These are phyloP conservation scores for Strigamia crassipes DNA, from an alignment of 2,888 invertebrate genomes.

Conservation along the genomic window DNA sequence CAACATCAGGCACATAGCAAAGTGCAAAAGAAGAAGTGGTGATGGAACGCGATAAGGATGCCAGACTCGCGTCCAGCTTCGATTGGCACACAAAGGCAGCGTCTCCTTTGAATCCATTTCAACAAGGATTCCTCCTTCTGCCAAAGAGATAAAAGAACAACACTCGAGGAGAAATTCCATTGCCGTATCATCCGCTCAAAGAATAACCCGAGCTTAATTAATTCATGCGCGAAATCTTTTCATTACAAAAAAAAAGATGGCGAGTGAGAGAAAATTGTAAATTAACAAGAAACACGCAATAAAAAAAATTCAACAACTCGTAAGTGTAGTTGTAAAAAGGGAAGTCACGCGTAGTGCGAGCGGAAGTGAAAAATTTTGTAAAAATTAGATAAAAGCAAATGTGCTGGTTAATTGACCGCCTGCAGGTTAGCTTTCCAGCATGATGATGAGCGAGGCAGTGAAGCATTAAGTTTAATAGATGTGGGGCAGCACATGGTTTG, in stretches of 20 bases:
- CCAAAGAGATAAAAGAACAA: background rate
- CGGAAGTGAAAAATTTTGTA: background rate
- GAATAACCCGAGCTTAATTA: background rate
- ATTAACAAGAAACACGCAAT: background rate
- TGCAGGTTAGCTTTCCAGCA: background rate
- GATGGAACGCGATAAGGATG: background rate
- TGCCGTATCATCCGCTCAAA: background rate
- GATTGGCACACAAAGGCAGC: background rate
- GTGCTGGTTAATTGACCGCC: background rate
- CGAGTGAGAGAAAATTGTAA: background rate
- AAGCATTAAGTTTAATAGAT: background rate
- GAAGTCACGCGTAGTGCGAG: no score
- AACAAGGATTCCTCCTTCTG: background rate
- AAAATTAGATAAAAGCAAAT: background rate
- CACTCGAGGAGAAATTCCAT: background rate
- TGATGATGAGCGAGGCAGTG: background rate
- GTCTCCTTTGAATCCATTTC: background rate
- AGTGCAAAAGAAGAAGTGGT: background rate
- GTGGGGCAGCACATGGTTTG: background rate
- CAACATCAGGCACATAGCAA: background rate
- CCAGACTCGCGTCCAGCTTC: background rate
- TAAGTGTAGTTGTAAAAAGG: no score
- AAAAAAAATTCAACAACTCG: no score
- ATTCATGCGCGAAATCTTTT: background rate
- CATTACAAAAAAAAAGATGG: background rate